These are phyloP conservation scores for Drosophila albomicans DNA, from an alignment of 1,140 invertebrate genomes.

Conservation along the genomic window DNA sequence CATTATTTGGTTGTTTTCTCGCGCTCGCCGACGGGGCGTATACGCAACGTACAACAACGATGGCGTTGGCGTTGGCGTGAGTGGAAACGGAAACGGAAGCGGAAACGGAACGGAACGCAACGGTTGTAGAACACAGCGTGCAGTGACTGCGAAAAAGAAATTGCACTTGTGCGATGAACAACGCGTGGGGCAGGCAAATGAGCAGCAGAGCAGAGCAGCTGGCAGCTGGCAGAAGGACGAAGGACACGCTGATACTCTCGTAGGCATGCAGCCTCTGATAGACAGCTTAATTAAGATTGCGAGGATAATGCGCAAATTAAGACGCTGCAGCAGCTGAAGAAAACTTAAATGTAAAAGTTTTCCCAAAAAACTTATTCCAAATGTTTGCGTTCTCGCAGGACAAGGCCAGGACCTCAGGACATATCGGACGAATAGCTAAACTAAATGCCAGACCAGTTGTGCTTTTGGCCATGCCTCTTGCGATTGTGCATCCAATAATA, in stretches of 20 bases:
- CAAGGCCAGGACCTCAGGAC: not conserved
- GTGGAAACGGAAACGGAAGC: slow-evolving; percentile 1
- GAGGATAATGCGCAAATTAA: slow-evolving; percentile 66
- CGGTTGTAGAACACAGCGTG: slow-evolving; percentile 33
- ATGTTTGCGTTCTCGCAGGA: not conserved
- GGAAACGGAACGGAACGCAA: slow-evolving; percentile 24
- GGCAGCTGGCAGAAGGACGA: not conserved
- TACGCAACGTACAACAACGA: slow-evolving; percentile 21
- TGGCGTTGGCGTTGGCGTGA: not conserved
- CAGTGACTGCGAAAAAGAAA: slow-evolving; percentile 26
- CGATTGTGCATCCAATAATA: not conserved
- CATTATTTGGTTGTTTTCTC: slow-evolving; percentile 16
- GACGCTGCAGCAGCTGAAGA: slow-evolving; percentile 37
- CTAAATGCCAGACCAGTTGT: not conserved
- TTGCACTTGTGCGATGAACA: slow-evolving; percentile 27
- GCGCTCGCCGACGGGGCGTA: slow-evolving; percentile 25
- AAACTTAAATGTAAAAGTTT: slow-evolving; percentile 23
- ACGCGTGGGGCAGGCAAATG: slow-evolving; percentile 28
- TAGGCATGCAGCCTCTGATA: slow-evolving; percentile 25
- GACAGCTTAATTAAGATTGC: slow-evolving; percentile 68
- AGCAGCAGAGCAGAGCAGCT: slow-evolving; percentile 17
- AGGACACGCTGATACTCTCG: not conserved
- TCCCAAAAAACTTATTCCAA: not conserved
- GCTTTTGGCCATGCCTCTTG: not conserved
- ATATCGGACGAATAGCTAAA: not conserved